Conservation (phyloP, 2,888 invertebrate species). For the Camponotus fellah region DNA sequence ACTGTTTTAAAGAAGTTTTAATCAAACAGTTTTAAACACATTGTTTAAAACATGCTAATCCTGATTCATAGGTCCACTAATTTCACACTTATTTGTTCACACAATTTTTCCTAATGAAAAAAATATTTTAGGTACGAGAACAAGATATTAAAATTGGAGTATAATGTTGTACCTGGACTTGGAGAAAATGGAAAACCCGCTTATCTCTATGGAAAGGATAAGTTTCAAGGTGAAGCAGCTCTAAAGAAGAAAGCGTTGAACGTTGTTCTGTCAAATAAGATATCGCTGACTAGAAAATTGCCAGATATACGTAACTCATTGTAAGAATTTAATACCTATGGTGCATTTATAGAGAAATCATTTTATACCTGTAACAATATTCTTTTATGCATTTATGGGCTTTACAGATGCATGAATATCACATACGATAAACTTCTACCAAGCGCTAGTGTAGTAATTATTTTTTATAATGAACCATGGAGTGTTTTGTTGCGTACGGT, state of each 20-base stretch:
- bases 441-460: slow-evolving; percentile 93
- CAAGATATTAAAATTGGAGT: slow-evolving; percentile 89
- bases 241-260: slow-evolving; percentile 95
- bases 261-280: slow-evolving; percentile 94
- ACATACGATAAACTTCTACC: slow-evolving; percentile 89
- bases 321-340: slow-evolving; percentile 85
- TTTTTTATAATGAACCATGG: slow-evolving; percentile 97
- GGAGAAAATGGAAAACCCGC: slow-evolving; percentile 92
- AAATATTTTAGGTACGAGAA: slow-evolving; percentile 84
- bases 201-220: slow-evolving; percentile 89
- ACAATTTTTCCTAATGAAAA: background rate
- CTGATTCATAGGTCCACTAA: background rate
- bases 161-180: slow-evolving; percentile 89
- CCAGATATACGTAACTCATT: slow-evolving; percentile 88
- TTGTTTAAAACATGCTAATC: too few relatives aligned
- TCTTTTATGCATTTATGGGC: background rate
- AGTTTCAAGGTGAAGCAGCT: slow-evolving; percentile 90
- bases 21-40: too few relatives aligned
- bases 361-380: background rate
- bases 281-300: slow-evolving; percentile 93
- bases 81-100: background rate
- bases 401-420: slow-evolving; percentile 88
- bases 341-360: slow-evolving; percentile 52
- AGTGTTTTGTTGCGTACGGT: slow-evolving; percentile 94
- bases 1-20: too few relatives aligned